Evolutionary conservation across 2,113 vertebrate species (phyloP).

Genomic region (Garra rufa): DNA sequence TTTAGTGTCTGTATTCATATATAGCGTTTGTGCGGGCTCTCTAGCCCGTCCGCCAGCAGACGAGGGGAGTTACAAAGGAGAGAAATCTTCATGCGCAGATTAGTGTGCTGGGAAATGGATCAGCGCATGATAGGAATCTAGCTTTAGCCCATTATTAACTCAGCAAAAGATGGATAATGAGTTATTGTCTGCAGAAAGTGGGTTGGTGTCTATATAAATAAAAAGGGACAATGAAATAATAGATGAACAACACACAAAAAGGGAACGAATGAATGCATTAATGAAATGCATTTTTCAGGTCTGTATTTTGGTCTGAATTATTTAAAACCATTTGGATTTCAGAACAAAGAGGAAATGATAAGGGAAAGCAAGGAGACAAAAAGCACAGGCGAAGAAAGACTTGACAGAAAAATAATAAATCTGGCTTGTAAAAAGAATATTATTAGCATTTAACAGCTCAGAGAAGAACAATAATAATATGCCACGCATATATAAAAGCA

Average conservation of each 20-base stretch:
- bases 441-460: conserved; percentile 63
- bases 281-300: conserved; percentile 8
- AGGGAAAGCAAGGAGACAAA: conserved; percentile 53
- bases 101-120: conserved; percentile 25
- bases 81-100: conserved; percentile 6
- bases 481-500: neutral
- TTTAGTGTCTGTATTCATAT: conserved; percentile 66
- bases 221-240: conserved; percentile 21
- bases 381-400: conserved; percentile 56
- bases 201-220: neutral
- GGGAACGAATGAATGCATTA: conserved; percentile 7
- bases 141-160: conserved; percentile 19
- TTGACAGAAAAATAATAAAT: conserved; percentile 69
- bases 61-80: neutral
- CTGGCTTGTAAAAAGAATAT: conserved; percentile 68
- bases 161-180: conserved; percentile 15
- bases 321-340: conserved; percentile 53
- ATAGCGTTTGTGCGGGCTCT: conserved; percentile 41
- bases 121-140: neutral
- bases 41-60: neutral
- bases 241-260: conserved; percentile 11
- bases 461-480: conserved; percentile 50
- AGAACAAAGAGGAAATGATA: conserved; percentile 20
- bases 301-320: conserved; percentile 3
- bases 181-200: conserved; percentile 19